phyloP scores from a whole-genome alignment of 2,888 invertebrate genomes.

The Rhopalosiphum nymphaeae region DNA sequence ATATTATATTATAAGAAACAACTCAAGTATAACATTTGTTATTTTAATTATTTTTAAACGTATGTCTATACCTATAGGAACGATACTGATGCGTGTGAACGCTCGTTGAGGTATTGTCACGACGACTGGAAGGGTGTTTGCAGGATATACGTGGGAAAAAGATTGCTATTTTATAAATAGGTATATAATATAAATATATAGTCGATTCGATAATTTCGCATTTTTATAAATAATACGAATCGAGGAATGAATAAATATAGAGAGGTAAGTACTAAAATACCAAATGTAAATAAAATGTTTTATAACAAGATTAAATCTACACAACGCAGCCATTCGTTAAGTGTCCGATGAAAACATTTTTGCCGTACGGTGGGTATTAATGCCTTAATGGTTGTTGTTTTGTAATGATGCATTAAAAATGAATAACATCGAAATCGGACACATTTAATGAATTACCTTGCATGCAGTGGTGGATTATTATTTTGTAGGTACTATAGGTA shows the following conservation, averaged over 20 bases:
- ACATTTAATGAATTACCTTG: conserved; percentile 1
- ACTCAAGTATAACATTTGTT: background rate
- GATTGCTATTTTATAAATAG: background rate
- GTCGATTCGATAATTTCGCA: background rate
- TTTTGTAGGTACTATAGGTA: background rate
- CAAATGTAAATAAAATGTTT: conserved; percentile 22
- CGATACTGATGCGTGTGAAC: background rate
- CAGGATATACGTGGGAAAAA: background rate
- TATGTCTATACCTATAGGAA: background rate
- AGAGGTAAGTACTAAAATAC: background rate
- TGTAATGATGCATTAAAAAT: background rate
- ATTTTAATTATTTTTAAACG: background rate
- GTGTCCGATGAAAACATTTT: background rate
- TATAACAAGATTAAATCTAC: background rate
- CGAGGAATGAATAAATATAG: background rate
- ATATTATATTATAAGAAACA: background rate
- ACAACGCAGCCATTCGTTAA: background rate
- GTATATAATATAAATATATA: background rate
- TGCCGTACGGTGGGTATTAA: background rate
- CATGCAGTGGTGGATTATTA: background rate
- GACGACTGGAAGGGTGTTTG: background rate
- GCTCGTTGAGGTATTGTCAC: background rate
- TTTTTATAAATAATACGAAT: background rate
- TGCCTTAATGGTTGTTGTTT: background rate
- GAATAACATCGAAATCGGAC: background rate